Conservation (phyloP, 2,888 invertebrate genomes). For the Caenorhabditis panamensis region DNA sequence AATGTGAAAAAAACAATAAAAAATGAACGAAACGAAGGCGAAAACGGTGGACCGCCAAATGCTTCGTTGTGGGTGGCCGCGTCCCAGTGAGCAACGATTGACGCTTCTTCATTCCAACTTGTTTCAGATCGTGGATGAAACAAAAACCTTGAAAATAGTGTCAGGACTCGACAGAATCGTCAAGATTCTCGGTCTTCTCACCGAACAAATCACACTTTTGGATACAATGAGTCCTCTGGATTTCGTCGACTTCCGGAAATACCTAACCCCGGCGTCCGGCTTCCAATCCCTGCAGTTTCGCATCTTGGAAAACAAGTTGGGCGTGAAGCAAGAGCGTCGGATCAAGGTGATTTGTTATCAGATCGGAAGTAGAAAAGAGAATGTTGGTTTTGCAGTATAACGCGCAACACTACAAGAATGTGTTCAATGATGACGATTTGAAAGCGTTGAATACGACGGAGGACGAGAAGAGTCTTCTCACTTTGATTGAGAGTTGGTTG, state of each 20-base stretch:
- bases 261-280: conserved; percentile 95
- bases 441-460: conserved; percentile 83
- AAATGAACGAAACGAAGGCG: too few species aligned
- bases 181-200: conserved; percentile 91
- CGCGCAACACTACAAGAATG: conserved; percentile 87
- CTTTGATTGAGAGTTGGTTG: conserved; percentile 86
- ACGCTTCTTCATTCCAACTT: too few species aligned
- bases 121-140: conserved; percentile 88
- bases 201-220: conserved; percentile 96
- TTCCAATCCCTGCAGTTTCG: conserved; percentile 97
- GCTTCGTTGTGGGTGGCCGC: too few species aligned
- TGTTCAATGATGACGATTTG: conserved; percentile 65
- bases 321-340: conserved; percentile 81
- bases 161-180: conserved; percentile 93
- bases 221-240: conserved; percentile 99
- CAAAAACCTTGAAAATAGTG: conserved; percentile 92
- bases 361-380: too few species aligned
- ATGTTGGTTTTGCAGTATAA: conserved; percentile 88
- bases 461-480: conserved; percentile 89
- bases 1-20: too few species aligned
- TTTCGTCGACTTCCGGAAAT: conserved; percentile 96
- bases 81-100: too few species aligned
- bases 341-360: conserved; percentile 65
- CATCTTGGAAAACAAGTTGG: conserved; percentile 93
- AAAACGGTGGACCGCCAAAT: too few species aligned